Conservation (phyloP, 92 coral and sea anemone genomes). For the Phymanthus crucifer region DNA sequence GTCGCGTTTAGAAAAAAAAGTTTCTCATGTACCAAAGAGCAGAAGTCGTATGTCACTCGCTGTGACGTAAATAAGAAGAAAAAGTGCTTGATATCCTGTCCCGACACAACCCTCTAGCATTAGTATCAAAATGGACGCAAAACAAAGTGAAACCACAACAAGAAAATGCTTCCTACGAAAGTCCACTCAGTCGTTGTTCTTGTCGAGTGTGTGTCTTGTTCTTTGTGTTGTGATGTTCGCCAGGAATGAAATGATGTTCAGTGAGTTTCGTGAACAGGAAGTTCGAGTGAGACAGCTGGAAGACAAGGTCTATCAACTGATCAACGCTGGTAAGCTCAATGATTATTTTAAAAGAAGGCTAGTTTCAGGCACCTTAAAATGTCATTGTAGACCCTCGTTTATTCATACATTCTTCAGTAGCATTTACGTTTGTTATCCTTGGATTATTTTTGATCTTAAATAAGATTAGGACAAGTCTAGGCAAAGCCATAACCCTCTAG, state of each 20-base stretch:
- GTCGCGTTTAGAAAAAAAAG: too few relatives aligned
- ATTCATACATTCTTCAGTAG: too few relatives aligned
- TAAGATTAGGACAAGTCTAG: not conserved
- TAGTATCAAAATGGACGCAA: not conserved
- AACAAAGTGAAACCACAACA: not conserved
- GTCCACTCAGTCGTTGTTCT: constrained; percentile 12
- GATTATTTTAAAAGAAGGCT: too few relatives aligned
- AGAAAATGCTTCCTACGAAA: not conserved
- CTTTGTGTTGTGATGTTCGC: constrained; percentile 11
- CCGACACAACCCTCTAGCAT: not conserved
- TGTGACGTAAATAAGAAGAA: too few relatives aligned
- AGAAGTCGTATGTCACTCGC: too few relatives aligned
- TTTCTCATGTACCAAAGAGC: too few relatives aligned
- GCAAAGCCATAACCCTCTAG: not conserved
- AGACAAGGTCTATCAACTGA: constrained; percentile 2
- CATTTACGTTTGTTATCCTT: too few relatives aligned
- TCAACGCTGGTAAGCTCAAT: constrained; percentile 3
- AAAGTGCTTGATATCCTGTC: too few relatives aligned
- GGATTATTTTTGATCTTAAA: not conserved
- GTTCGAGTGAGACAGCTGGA: not conserved
- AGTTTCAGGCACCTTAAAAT: too few relatives aligned
- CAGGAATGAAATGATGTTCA: constrained; percentile 9
- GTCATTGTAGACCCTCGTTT: not conserved
- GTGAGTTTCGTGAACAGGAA: constrained; percentile 18
- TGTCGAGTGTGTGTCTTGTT: constrained; percentile 8